Conservation (phyloP, 2,113 vertebrate genomes). For the Scomber scombrus region DNA sequence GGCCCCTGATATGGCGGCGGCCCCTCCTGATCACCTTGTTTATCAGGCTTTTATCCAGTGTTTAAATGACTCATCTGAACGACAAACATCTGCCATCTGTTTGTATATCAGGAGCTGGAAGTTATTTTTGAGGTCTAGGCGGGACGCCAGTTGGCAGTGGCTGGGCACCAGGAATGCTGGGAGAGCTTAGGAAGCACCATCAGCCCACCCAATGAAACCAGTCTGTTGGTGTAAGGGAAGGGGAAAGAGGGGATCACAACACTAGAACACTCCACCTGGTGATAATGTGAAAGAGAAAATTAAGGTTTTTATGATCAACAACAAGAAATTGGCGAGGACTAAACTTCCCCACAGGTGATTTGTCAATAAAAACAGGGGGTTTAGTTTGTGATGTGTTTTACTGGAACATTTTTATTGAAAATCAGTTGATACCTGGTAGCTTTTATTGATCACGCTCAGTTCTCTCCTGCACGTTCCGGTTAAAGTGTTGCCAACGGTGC, state of each 20-base stretch:
- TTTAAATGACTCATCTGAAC: slow-evolving; percentile 41
- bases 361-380: background rate
- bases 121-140: slow-evolving; percentile 57
- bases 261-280: slow-evolving; percentile 34
- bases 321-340: background rate
- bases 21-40: slow-evolving; percentile 11
- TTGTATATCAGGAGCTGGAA: slow-evolving; percentile 38
- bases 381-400: background rate
- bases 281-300: background rate
- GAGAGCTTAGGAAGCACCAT: slow-evolving; percentile 39
- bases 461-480: background rate
- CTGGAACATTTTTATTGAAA: too few species aligned
- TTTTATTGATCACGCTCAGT: too few species aligned
- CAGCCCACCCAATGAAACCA: slow-evolving; percentile 40
- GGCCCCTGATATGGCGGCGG: background rate
- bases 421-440: too few species aligned
- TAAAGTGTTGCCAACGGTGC: background rate
- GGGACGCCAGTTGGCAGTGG: slow-evolving; percentile 55
- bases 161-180: slow-evolving; percentile 52
- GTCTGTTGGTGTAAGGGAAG: slow-evolving; percentile 20
- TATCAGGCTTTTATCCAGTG: slow-evolving; percentile 16
- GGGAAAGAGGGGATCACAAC: slow-evolving; percentile 18
- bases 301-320: background rate
- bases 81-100: slow-evolving; percentile 55
- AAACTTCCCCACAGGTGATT: background rate